These are phyloP conservation scores for Hesperophylax magnus DNA, from an alignment of 1,140 invertebrate species.

Conservation along the genomic window DNA sequence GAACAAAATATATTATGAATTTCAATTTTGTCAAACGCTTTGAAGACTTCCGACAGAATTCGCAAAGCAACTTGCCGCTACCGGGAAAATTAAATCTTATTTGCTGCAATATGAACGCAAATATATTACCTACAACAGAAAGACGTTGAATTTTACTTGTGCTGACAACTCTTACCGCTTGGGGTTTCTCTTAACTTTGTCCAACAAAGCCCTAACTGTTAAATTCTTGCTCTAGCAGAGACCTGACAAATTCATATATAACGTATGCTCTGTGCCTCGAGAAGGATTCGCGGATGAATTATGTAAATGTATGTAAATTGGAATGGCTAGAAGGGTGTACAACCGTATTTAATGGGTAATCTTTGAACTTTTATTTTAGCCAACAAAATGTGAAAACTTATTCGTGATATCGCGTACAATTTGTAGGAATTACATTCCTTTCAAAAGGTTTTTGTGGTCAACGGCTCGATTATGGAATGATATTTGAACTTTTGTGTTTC, in stretches of 20 bases:
- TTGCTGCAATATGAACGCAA: conserved; percentile 1
- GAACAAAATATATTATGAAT: not conserved
- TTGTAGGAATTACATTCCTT: too few species aligned
- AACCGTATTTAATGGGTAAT: too few species aligned
- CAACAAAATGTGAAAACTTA: too few species aligned
- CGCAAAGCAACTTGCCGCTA: not conserved
- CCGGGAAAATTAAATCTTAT: conserved; percentile 8
- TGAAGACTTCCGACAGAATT: not conserved
- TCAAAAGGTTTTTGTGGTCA: too few species aligned
- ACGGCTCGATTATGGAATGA: too few species aligned
- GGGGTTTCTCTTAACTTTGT: conserved; percentile 11
- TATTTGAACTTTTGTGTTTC: too few species aligned
- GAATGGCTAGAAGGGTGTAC: too few species aligned
- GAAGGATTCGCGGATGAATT: too few species aligned
- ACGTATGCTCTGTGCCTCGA: not conserved
- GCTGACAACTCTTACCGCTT: conserved; percentile 5
- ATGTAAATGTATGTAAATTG: too few species aligned
- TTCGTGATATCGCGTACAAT: too few species aligned
- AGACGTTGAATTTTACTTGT: not conserved
- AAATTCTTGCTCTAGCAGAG: not conserved
- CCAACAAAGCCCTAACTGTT: conserved; percentile 7
- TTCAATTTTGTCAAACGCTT: not conserved
- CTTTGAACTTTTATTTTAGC: too few species aligned
- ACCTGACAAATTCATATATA: conserved; percentile 1
- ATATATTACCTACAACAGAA: not conserved